Evolutionary conservation across 2,888 invertebrate species (phyloP), one percentile per base, ranked within the genome.

Genomic region (Eristalinus aeneus): DNA sequence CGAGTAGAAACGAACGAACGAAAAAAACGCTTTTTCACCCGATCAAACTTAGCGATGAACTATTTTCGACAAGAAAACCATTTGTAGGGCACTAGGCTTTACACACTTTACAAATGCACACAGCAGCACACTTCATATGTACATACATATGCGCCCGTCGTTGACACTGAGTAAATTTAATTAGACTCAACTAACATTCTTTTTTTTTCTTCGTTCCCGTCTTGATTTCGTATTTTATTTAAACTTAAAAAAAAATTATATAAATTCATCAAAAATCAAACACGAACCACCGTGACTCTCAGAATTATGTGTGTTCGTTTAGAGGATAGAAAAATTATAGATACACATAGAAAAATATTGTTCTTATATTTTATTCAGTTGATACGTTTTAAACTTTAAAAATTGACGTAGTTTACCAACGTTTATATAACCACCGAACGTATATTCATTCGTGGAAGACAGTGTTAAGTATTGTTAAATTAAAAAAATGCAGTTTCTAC

Each of bases 131-230:
- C 76, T 82, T 78, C 46, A 69, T 77, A 75, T 80, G 80, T 79
- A 78, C 58, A 65, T 76, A 84, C 54, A 80, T 76, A 72, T 67
- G 72, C 74, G 82, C 74, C 77, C 74, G 86, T 82, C 73, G 86
- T 81, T 86, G 86, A 86, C 86, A 86, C 86, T 82, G 82, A 82
- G 86, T 82, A 86, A 86, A 86, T 86, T 86, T 86, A 86, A 86
- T 86, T 86, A 86, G 77, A 86, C 74, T 71, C 71, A 86, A 86
- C 77, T 67, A 71, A 82, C 82, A 85, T 72, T 71, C 27, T 36
- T 67, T 68, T 75, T 67, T 80, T 80, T 36, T 58, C 58, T 60
- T 32, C 32, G 46, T 72, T 54, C 32, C 72, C 71, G 73, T 68
- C 63, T 69, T 54, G 54, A 68, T 65, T 79, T 72, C 31, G 74